A percentile compares a stretch with the other conserved stretches of the same genome.
These are phyloP conservation scores for Amyelois transitella DNA, from an alignment of 1,140 invertebrate genomes.

Conservation along the genomic window DNA sequence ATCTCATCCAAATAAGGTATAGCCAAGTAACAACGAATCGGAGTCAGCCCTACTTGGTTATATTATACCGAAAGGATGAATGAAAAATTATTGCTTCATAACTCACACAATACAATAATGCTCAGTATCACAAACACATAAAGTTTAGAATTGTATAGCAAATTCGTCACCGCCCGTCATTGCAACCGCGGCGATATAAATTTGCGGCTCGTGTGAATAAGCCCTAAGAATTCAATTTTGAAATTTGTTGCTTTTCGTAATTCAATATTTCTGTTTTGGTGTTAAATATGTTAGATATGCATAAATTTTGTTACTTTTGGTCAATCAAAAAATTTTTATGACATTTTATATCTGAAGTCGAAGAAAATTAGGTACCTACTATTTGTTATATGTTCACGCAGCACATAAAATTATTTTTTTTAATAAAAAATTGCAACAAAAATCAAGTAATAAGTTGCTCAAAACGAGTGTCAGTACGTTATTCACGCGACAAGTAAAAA, in stretches of 20 bases:
- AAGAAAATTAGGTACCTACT: too few relatives aligned
- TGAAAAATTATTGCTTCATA: background rate
- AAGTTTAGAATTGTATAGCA: background rate
- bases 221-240: background rate
- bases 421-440: too few relatives aligned
- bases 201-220: background rate
- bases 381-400: too few relatives aligned
- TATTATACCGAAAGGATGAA: background rate
- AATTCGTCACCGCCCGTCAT: background rate
- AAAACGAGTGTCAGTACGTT: too few relatives aligned
- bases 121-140: background rate
- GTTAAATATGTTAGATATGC: too few relatives aligned
- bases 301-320: too few relatives aligned
- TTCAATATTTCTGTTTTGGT: background rate
- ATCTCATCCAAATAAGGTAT: too few relatives aligned
- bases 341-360: too few relatives aligned
- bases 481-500: too few relatives aligned
- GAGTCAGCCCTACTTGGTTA: background rate
- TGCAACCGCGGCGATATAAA: background rate
- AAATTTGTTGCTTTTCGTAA: background rate
- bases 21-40: background rate
- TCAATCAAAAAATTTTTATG: too few relatives aligned
- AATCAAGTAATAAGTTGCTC: too few relatives aligned
- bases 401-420: too few relatives aligned
- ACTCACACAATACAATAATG: background rate